These are phyloP conservation scores for Himalopsyche anomala DNA, from an alignment of 2,888 invertebrate species.

Conservation along the genomic window DNA sequence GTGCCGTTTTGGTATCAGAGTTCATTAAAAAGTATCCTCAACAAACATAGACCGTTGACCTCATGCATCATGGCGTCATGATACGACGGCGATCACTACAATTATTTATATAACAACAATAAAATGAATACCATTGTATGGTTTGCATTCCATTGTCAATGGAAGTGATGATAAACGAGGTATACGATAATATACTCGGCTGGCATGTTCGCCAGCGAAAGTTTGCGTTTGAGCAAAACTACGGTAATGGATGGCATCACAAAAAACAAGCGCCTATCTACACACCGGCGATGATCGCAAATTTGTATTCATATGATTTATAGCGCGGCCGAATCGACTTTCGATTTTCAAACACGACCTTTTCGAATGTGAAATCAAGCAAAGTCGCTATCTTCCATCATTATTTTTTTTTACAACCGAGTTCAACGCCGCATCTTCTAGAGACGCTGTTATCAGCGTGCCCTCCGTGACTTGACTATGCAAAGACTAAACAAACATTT, in stretches of 20 bases:
- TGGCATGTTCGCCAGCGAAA: neutral
- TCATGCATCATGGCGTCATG: neutral
- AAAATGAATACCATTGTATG: neutral
- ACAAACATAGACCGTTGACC: neutral
- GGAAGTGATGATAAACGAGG: conserved; percentile 26
- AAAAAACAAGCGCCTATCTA: neutral
- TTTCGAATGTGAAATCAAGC: conserved; percentile 26
- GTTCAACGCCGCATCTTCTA: neutral
- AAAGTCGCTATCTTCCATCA: neutral
- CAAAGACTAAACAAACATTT: neutral
- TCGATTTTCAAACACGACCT: conserved; percentile 26
- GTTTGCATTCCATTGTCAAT: conserved; percentile 30
- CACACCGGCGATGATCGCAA: conserved; percentile 9
- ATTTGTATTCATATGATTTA: conserved; percentile 12
- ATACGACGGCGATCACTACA: neutral
- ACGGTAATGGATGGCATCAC: neutral
- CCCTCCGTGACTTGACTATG: neutral
- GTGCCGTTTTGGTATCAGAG: neutral
- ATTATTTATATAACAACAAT: conserved; percentile 29
- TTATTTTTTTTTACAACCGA: neutral
- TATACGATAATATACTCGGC: neutral
- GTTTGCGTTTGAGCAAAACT: conserved; percentile 9
- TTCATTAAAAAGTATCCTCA: neutral
- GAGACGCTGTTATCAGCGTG: neutral
- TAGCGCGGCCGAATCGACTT: conserved; percentile 14